These are phyloP conservation scores for Umimayanthus kanabou DNA, from an alignment of 92 coral and sea anemone genomes.

Conservation along the genomic window DNA sequence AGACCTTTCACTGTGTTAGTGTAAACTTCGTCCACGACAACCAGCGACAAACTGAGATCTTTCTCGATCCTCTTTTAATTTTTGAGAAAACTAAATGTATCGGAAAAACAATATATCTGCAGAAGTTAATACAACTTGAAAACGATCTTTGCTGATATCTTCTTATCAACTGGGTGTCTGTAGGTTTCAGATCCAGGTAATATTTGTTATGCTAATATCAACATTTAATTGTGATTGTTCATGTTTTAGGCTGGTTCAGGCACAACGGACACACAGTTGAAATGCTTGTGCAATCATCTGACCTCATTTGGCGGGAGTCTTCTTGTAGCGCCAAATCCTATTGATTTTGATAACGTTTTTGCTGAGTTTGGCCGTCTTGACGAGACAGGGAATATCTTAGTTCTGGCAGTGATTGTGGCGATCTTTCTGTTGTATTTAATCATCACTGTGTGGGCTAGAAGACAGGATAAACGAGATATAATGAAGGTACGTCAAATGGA, in stretches of 20 bases:
- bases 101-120: too few species aligned
- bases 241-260: background rate
- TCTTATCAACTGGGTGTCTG: too few species aligned
- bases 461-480: background rate
- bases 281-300: slow-evolving; percentile 7
- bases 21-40: too few species aligned
- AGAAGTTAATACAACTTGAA: too few species aligned
- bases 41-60: too few species aligned
- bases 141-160: too few species aligned
- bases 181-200: too few species aligned
- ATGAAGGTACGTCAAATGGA: background rate
- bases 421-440: background rate
- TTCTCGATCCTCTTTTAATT: too few species aligned
- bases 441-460: background rate
- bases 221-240: too few species aligned
- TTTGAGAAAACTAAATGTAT: too few species aligned
- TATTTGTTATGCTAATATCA: too few species aligned
- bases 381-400: background rate
- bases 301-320: slow-evolving; percentile 14
- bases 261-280: background rate
- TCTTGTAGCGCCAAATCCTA: background rate
- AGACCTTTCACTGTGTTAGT: too few species aligned
- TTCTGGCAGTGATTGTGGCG: background rate
- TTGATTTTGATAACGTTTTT: background rate
- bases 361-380: background rate